Evolutionary conservation across 92 coral and sea anemone species (phyloP), one percentile per base, ranked within the genome.

Genomic region (Diadumene lineata): DNA sequence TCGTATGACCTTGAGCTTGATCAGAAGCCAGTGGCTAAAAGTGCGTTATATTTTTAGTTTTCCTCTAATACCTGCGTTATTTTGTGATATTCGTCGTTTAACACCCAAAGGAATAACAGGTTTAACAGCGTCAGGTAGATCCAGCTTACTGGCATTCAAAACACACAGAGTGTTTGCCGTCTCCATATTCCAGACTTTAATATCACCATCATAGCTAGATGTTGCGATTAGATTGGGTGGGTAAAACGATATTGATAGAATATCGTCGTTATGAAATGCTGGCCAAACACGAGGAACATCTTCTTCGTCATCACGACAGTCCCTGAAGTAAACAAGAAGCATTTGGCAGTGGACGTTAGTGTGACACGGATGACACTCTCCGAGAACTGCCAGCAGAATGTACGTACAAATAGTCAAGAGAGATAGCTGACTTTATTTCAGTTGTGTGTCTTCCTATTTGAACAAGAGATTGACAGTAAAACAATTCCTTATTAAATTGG

Each of bases 131-230:
- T 67, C 72, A 38, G 76, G 73, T 1, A 78, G 73, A 22, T 81
- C 81, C 78, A 84, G 92, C 48, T 87, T 60, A 66, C 83, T 64
- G 50, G 97, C 93, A 31, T 87, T 86, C 66, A 96, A 77, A 17
- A 79, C 88, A 67, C 92, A 96, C 33, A 75, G 70, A 56, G 93
- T 92, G 75, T 92, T 90, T 29, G 92, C 92, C 27, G 92, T 96
- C 31, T 96, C 99, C 53, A 92, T 69, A 73, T 89, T 92, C 99
- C 99, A 96, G 9, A 96, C 89, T 66, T 96, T 96, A 44, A 96
- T 87, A 29, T 88, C 93, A 0, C 99, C 99, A 68, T 96, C 97
- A 69, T 96, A 96, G 50, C 96, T 82, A 34, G 97, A 86, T 19
- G 99, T 92, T n/a, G 99, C 99, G 51, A 86, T 91, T 23, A 88